Percentiles rank a stretch among this genome's conserved stretches.
phyloP scores from a whole-genome alignment of 2,113 vertebrate species.

The Lophochroa leadbeateri region DNA sequence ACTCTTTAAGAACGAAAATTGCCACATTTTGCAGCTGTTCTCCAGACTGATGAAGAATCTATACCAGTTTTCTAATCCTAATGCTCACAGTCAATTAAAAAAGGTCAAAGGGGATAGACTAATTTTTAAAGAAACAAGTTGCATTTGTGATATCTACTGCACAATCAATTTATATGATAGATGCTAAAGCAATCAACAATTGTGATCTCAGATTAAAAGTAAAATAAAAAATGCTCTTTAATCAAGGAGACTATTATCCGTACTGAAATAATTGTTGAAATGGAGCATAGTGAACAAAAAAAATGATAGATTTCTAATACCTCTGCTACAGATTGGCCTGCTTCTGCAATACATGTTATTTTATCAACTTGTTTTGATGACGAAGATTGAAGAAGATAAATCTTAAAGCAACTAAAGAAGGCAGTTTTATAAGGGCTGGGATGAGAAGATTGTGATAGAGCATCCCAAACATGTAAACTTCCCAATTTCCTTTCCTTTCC shows the following conservation, averaged over 20 bases:
- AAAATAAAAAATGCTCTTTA: not conserved
- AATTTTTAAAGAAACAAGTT: not conserved
- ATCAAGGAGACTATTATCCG: not conserved
- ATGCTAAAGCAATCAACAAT: not conserved
- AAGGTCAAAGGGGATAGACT: not conserved
- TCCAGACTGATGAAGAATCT: not conserved
- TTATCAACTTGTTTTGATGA: not conserved
- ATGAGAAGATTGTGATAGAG: not conserved
- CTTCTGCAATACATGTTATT: not conserved
- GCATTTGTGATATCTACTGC: not conserved
- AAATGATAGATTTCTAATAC: not conserved
- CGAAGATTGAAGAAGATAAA: not conserved
- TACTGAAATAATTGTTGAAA: not conserved
- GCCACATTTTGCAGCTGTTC: not conserved
- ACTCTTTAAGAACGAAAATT: not conserved
- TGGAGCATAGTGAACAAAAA: not conserved
- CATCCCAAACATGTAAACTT: not conserved
- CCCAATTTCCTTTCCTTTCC: not conserved
- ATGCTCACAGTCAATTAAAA: not conserved
- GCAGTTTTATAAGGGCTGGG: not conserved
- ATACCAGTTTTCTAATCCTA: not conserved
- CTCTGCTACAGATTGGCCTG: not conserved
- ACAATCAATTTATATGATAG: not conserved
- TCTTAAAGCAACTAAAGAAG: not conserved
- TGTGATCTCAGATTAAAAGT: not conserved